Evolutionary conservation across 2,888 invertebrate genomes (phyloP).

Genomic region (Cephalotes varians): DNA sequence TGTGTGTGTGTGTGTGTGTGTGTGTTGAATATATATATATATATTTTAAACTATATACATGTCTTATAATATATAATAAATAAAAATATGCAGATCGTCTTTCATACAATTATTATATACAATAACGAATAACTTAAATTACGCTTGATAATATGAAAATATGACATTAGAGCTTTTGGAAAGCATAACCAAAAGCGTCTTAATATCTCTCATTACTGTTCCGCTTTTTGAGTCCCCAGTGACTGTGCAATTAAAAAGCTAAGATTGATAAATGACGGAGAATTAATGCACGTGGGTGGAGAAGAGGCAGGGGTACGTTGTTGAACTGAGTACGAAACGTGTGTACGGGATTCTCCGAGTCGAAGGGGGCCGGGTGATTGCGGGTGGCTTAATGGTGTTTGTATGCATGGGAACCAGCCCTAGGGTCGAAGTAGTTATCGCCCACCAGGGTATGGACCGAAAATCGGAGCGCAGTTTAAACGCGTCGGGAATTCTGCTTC

Average conservation of each 20-base stretch:
- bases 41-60: not conserved
- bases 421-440: constrained; percentile 76
- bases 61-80: not conserved
- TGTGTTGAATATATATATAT: not conserved
- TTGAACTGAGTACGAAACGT: constrained; percentile 68
- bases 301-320: constrained; percentile 55
- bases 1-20: no score
- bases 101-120: not conserved
- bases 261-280: constrained; percentile 85
- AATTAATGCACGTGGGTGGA: constrained; percentile 80
- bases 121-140: constrained; percentile 4
- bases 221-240: constrained; percentile 74
- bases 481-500: constrained; percentile 74
- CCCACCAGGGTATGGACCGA: constrained; percentile 64
- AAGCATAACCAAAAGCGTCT: constrained; percentile 78
- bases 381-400: constrained; percentile 85
- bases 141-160: constrained; percentile 71
- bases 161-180: constrained; percentile 75
- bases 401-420: constrained; percentile 82
- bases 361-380: constrained; percentile 87
- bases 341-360: constrained; percentile 70
- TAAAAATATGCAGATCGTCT: not conserved
- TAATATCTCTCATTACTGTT: constrained; percentile 83
- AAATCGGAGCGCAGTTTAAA: constrained; percentile 68
- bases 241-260: constrained; percentile 84